Evolutionary conservation across 2,113 vertebrate genomes (phyloP), one percentile per base, ranked within the genome.

Genomic region (Plecotus auritus): DNA sequence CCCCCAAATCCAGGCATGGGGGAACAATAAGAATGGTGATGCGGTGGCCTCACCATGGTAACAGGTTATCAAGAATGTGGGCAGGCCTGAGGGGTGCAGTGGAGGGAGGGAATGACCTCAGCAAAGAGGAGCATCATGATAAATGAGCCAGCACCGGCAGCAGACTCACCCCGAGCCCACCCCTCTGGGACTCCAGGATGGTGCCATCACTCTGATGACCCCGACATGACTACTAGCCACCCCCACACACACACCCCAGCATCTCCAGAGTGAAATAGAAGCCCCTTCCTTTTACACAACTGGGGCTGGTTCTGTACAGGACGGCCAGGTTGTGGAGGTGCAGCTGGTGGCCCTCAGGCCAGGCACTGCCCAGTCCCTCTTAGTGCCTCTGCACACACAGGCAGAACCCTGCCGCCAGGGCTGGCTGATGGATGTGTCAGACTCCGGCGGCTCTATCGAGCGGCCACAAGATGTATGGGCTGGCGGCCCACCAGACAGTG

Each of bases 91-190:
- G 98, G 98, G 96, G 97, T 23, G 56, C 96, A 85, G 97, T 95
- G 95, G 96, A 98, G 96, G 88, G 98, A 98, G 98, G 98, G 97
- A 98, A 97, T 98, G 98, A 98, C 98, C 98, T 98, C 98, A 98
- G 98, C 98, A 97, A 97, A 98, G 97, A 98, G 97, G 96, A 98
- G 98, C 98, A 98, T 96, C 98, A 96, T 99, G 98, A 98, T 98
- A 98, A 99, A 99, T 98, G 98, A 98, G 98, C 97, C 95, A 96
- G 96, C 97, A 97, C 97, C 91, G 69, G 98, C 98, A 97, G 97
- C 98, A 97, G 96, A 97, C 94, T 90, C 94, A 94, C 94, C 91
- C 91, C 77, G 85, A 40, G 70, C 96, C 83, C 72, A 47, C 89
- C 96, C 98, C 98, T 94, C 95, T 59, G 98, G 97, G 98, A 97